Evolutionary conservation across 2,797 vertebrate genomes (phyloP).

Genomic region (Pachyuromys duprasi): DNA sequence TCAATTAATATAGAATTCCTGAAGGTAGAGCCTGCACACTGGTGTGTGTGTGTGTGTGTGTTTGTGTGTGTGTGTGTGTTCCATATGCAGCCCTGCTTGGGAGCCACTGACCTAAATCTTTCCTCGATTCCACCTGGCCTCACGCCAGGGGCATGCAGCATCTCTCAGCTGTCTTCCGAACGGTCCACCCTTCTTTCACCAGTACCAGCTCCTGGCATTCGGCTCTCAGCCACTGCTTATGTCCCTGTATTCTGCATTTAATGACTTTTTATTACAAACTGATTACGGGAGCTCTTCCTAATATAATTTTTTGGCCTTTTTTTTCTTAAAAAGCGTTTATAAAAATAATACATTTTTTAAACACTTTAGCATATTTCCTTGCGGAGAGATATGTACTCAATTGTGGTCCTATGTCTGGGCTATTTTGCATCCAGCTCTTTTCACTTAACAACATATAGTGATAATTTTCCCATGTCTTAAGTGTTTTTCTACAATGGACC

Average conservation of each 20-base stretch:
- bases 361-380: conserved; percentile 5
- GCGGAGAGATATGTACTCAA: conserved; percentile 11
- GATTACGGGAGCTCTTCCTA: conserved; percentile 36
- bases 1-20: conserved; percentile 44
- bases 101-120: conserved; percentile 70
- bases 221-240: conserved; percentile 28
- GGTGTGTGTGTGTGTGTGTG: background rate
- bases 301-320: conserved; percentile 48
- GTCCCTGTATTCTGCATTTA: conserved; percentile 55
- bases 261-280: conserved; percentile 60
- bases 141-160: background rate
- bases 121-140: conserved; percentile 42
- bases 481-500: conserved; percentile 35
- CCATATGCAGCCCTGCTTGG: conserved; percentile 45
- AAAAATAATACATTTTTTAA: conserved; percentile 24
- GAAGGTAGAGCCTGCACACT: background rate
- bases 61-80: background rate
- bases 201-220: conserved; percentile 45
- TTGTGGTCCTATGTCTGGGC: background rate
- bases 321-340: conserved; percentile 51
- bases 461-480: conserved; percentile 42
- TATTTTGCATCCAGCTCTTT: conserved; percentile 54
- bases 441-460: conserved; percentile 44
- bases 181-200: background rate
- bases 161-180: conserved; percentile 8